Conservation (phyloP, 2,113 vertebrate genomes). For the Vombatus ursinus region DNA sequence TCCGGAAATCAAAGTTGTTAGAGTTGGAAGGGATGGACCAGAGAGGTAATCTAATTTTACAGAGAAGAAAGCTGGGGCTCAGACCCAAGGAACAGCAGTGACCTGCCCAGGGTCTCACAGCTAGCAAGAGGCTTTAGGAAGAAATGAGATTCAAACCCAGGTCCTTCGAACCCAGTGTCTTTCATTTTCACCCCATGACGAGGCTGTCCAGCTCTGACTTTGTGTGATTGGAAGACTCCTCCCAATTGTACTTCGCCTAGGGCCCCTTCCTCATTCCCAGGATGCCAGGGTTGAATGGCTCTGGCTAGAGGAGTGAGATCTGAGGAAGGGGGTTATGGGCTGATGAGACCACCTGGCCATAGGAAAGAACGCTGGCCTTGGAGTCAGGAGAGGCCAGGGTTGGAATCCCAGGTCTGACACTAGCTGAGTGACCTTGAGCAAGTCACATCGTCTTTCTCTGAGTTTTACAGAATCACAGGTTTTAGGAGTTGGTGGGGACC, state of each 20-base stretch:
- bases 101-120: background rate
- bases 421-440: background rate
- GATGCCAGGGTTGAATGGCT: background rate
- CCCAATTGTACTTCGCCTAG: background rate
- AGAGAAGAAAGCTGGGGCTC: background rate
- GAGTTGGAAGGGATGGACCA: background rate
- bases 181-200: background rate
- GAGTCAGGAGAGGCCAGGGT: background rate
- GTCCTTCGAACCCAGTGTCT: background rate
- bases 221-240: background rate
- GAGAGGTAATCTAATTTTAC: background rate
- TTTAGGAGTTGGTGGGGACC: background rate
- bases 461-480: background rate
- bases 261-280: background rate
- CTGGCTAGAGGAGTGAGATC: background rate
- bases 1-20: background rate
- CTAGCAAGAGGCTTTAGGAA: background rate
- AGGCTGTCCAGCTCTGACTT: background rate
- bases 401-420: background rate
- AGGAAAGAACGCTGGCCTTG: background rate
- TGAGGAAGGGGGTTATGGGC: background rate
- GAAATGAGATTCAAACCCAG: background rate
- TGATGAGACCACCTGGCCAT: background rate
- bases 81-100: background rate
- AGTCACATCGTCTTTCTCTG: background rate